Evolutionary conservation across 1,140 invertebrate genomes (phyloP), one percentile per base, ranked within the genome.

Genomic region (Branchinecta lynchi): DNA sequence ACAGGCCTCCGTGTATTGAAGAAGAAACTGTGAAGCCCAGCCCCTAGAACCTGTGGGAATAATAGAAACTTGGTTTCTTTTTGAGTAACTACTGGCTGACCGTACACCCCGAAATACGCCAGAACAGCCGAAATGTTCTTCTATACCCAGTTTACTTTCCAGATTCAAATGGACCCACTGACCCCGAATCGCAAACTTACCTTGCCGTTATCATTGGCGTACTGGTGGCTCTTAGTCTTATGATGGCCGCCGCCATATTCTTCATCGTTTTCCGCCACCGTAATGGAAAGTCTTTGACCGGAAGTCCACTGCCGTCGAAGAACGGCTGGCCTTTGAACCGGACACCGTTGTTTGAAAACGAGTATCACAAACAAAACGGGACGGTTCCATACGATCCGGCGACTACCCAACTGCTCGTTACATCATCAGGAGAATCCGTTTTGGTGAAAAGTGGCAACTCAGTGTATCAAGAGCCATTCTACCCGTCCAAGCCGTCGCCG

Each of bases 201-300:
- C 86, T 92, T 80, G 89, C 88, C 7, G 83, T 92, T 70, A 86
- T 91, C 66, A 87, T 92, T 67, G 88, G 89, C 3, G 86, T 89
- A 0, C 79, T 92, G 46, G 86, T 86, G 15, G 87, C 87, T 2
- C 84, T 92, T 15, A 88, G 91, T 66, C 82, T 92, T 45, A 76
- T 90, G 0, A 76, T 89, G 10, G 85, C 84, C 3, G 84, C 86
- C 0, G 84, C 86, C 20, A 87, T 91, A 73, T 86, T 89, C 77
- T 80, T 91, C 51, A 86, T 91, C 73, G 83, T 92, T 45, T 85
- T 86, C 69, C 82, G 89, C 17, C 86, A 90, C 75, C 81, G 87
- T 68, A 85, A 88, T 72, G 83, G 88, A 71, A 92, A 92, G 77
- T 87, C 85, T 74, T 60, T 60, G 3, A 86, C 87, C 76, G 85